Percentiles rank a stretch among this genome's conserved stretches.
phyloP scores from a whole-genome alignment of 2,888 invertebrate species.

The Zygogramma bicolorata region DNA sequence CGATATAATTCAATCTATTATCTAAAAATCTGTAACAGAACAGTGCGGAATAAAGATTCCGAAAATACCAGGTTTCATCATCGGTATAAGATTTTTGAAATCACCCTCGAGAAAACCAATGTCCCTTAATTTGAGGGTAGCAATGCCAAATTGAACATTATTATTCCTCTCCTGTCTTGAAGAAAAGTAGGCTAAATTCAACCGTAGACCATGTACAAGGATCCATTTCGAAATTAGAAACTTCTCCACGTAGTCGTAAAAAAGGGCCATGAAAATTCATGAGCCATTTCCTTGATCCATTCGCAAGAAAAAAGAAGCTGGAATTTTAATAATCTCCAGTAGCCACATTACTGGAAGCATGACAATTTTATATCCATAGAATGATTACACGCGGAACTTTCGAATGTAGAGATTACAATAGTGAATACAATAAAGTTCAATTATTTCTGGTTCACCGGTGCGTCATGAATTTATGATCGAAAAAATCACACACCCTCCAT shows the following conservation, averaged over 20 bases:
- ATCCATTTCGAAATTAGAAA: constrained; percentile 40
- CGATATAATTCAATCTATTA: too few relatives aligned
- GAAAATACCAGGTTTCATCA: background rate
- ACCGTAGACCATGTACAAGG: constrained; percentile 28
- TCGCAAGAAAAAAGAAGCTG: constrained; percentile 18
- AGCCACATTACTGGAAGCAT: constrained; percentile 21
- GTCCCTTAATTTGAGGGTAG: background rate
- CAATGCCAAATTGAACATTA: constrained; percentile 33
- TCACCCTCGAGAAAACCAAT: background rate
- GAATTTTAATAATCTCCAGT: constrained; percentile 38
- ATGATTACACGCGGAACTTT: background rate
- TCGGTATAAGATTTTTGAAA: background rate
- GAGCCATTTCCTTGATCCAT: constrained; percentile 36
- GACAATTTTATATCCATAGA: constrained; percentile 17
- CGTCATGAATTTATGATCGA: too few relatives aligned
- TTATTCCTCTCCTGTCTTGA: constrained; percentile 27
- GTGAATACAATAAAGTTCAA: too few relatives aligned
- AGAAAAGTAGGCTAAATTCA: constrained; percentile 33
- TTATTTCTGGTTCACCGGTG: too few relatives aligned
- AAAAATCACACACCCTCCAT: too few relatives aligned
- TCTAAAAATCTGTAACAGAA: too few relatives aligned
- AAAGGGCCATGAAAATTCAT: constrained; percentile 41
- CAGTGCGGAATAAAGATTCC: background rate
- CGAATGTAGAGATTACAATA: background rate
- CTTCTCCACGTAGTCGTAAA: constrained; percentile 35